Conservation (phyloP, 2,888 invertebrate species). For the Callyntrura guangdongensis region DNA sequence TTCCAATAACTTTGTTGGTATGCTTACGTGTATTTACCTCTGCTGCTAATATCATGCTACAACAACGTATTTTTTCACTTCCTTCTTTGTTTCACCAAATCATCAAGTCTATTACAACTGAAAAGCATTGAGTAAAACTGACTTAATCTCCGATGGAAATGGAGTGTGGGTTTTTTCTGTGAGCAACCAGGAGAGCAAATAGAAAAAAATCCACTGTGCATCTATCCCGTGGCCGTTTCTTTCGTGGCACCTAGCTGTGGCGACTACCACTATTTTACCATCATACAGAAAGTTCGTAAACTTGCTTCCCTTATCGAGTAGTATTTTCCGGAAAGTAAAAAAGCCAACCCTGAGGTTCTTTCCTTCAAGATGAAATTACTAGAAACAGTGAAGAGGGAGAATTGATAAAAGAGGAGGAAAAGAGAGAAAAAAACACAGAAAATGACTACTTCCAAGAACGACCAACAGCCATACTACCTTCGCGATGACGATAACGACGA, state of each 20-base stretch:
- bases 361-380: slow-evolving; percentile 40
- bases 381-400: slow-evolving; percentile 21
- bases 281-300: background rate
- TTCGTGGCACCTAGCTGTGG: slow-evolving; percentile 13
- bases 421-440: slow-evolving; percentile 22
- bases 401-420: slow-evolving; percentile 15
- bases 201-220: background rate
- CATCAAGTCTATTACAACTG: slow-evolving; percentile 16
- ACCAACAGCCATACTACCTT: background rate
- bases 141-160: background rate
- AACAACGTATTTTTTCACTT: background rate
- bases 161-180: background rate
- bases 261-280: background rate
- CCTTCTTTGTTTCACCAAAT: background rate
- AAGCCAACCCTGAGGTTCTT: slow-evolving; percentile 60
- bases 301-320: slow-evolving; percentile 66
- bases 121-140: background rate
- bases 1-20: background rate
- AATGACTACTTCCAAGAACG: slow-evolving; percentile 21
- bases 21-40: background rate
- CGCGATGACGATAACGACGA: background rate
- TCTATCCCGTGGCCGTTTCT: slow-evolving; percentile 25
- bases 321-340: slow-evolving; percentile 9
- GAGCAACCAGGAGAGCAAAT: background rate
- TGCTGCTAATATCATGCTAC: background rate